Evolutionary conservation across 2,113 vertebrate species (phyloP).

Genomic region (Leuciscus idus): DNA sequence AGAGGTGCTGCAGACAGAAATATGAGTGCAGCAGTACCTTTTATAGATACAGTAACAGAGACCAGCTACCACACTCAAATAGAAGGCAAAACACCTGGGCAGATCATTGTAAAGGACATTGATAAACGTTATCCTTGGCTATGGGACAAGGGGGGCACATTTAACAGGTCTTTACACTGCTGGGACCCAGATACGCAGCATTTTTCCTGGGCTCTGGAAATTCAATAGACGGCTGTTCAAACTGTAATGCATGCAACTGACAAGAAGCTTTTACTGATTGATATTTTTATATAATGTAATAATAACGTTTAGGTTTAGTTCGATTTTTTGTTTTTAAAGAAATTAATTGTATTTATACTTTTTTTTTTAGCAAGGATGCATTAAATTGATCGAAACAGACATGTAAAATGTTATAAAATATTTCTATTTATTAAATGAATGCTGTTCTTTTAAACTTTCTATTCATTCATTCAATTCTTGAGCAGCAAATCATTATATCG

Average conservation of each 20-base stretch:
- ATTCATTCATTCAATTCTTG: no score
- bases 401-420: no score
- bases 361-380: no score
- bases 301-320: not conserved
- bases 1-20: conserved; percentile 10
- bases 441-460: no score
- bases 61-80: not conserved
- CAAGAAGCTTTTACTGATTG: not conserved
- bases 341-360: no score
- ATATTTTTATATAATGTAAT: not conserved
- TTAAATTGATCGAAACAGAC: no score
- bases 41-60: not conserved
- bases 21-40: no score
- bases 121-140: not conserved
- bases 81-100: not conserved
- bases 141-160: not conserved
- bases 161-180: not conserved
- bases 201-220: not conserved
- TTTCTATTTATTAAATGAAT: no score
- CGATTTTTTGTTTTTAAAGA: no score
- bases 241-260: not conserved
- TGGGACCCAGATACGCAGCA: not conserved
- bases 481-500: no score
- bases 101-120: not conserved
- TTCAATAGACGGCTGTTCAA: not conserved